phyloP scores from a whole-genome alignment of 2,888 invertebrate genomes.

The Alviniconcha strummeri region DNA sequence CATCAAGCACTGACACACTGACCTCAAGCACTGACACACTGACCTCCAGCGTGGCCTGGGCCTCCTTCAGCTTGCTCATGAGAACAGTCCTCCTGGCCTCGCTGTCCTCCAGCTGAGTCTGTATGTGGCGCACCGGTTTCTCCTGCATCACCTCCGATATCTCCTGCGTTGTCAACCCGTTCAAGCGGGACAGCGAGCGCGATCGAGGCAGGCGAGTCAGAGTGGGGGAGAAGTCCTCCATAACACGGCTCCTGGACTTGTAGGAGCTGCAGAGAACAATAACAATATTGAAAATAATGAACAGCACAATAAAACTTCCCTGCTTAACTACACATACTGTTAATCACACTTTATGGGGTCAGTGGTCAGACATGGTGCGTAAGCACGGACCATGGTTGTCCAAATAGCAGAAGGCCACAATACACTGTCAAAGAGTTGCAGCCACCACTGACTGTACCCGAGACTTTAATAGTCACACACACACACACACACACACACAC shows the following conservation, averaged over 20 bases:
- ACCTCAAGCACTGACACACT: too few relatives aligned
- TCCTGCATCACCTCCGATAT: conserved; percentile 35
- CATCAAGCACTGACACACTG: too few relatives aligned
- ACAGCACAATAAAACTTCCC: too few relatives aligned
- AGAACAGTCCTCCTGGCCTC: conserved; percentile 65
- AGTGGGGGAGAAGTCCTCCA: conserved; percentile 49
- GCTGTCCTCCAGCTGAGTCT: conserved; percentile 62
- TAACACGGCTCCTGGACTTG: conserved; percentile 47
- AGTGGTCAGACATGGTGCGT: too few relatives aligned
- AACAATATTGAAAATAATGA: background rate
- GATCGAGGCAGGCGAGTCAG: conserved; percentile 51
- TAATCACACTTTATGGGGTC: too few relatives aligned
- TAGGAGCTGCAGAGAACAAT: conserved; percentile 49
- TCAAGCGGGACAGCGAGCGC: conserved; percentile 55
- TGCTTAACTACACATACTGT: too few relatives aligned
- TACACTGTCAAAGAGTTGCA: background rate
- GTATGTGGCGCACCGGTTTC: conserved; percentile 49
- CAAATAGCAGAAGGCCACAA: too few relatives aligned
- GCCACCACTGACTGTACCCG: too few relatives aligned
- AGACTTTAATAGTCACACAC: too few relatives aligned
- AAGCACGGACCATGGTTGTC: too few relatives aligned
- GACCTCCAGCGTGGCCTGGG: conserved; percentile 68
- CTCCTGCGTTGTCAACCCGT: conserved; percentile 49
- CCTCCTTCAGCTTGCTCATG: conserved; percentile 67
- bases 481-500: background rate